Evolutionary conservation across 1,140 invertebrate species (phyloP), one percentile per base, ranked within the genome.

Genomic region (Doryteuthis pealeii): DNA sequence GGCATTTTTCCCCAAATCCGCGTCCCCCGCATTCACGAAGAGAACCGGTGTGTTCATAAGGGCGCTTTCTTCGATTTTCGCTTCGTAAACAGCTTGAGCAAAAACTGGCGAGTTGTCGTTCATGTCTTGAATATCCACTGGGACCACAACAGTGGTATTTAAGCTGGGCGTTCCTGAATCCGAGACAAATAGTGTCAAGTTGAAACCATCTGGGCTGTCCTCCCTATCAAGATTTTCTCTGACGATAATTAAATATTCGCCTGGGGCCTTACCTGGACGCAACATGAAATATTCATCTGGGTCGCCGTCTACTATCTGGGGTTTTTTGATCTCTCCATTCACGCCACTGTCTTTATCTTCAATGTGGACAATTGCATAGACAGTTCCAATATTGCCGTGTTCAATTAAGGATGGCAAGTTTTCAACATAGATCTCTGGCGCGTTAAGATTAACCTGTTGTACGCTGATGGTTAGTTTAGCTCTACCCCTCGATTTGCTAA

Each of bases 51-150:
- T 96, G 81, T 95, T 94, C 2, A 94, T 89, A 0, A 96, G 96
- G 0, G 94, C 93, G 1, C 93, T 94, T 90, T 99, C 97, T 0
- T 93, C 91, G 12, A 98, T 91, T 77, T 92, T 92, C 22, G 95
- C 93, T 83, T 95, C 93, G 84, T 97, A 98, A 65, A 95, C 91
- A 86, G 95, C 92, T 75, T 93, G 91, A 78, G 93, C 93, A 87
- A 98, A 98, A 35, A 96, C 91, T 1, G 95, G 95, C 0, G 92
- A 91, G 83, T 95, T 94, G 84, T 96, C 94, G 82, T 95, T 94
- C 22, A 93, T 85, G 83, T 96, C 94, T 3, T 92, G 90, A n/a
- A 97, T 89, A 30, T 79, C 92, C 90, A 89, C 82, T 54, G 80
- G 82, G 68, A 89, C 79, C 15, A 80, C 81, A 70, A 82, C 78